Base-by-base conservation (phyloP, 2,113 vertebrate genomes). In the Procapra przewalskii region DNA sequence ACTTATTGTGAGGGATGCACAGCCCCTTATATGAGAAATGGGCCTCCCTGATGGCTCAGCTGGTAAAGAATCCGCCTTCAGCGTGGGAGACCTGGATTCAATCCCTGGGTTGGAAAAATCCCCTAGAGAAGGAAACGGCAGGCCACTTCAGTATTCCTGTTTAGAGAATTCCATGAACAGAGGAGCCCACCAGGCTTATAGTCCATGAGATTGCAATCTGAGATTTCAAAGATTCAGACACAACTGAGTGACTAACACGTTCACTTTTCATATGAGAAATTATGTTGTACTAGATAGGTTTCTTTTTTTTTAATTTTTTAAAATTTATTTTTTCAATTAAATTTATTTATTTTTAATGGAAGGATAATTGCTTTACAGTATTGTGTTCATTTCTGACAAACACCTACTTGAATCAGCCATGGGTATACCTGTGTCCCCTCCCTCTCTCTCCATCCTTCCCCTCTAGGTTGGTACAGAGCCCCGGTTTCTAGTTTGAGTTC, bases 1-100 rank as follows among this genome's bases (percentile, higher is more conserved):
- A 17, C 1, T 50, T 54, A 7, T 19, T 29, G 27, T 9, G 6
- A 54, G 25, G 0, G 33, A 16, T 2, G 2, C 50, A 21, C 0
- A 10, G 12, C 15, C 9, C 3, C 5, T 79, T 31, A 31, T 14
- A 1, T 48, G n/a, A 94, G 16, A 77, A 52, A 75, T 12, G 33
- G 33, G 16, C 64, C 33, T 67, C 16, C 64, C 64, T 36, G 33
- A 8, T n/a, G 64, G 4, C 33, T 67, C 64, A 67, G 17, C 17
- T 36, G 33, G 8, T 67, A 36, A 67, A 36, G 17, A 36, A 36
- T 19, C 62, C n/a, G 62, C 62, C 62, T 64, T 64, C 64, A 67
- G 3, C 10, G 17, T 1, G 1, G 3, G 33, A n/a, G 62, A 19
- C 16, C 33, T n/a, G 33, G 33, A 67, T 67, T n/a, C 62, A 67